Evolutionary conservation across 2,113 vertebrate species (phyloP).

Genomic region (Rhipidura dahli): DNA sequence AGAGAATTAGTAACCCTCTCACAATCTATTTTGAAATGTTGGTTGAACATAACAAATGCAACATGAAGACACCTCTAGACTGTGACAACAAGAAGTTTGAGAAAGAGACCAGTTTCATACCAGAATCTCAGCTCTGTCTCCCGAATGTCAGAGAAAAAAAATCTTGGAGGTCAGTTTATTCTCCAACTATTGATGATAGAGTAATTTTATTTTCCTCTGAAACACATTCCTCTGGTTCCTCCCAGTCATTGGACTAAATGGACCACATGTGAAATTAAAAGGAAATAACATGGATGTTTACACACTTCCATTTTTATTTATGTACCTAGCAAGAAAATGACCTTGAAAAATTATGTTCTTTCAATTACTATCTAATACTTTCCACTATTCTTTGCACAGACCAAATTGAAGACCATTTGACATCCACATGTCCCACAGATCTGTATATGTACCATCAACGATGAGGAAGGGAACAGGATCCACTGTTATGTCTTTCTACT

Average conservation of each 20-base stretch:
- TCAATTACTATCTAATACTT: neutral
- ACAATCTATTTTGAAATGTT: neutral
- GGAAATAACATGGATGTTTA: neutral
- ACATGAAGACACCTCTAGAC: neutral
- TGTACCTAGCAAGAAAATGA: neutral
- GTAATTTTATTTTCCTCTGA: neutral
- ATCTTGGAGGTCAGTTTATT: neutral
- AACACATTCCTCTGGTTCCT: neutral
- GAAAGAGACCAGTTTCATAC: neutral
- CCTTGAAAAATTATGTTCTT: neutral
- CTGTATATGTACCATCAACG: neutral
- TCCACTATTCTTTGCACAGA: neutral
- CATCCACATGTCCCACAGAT: neutral
- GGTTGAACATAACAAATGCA: neutral
- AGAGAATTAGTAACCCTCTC: neutral
- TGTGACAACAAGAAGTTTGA: neutral
- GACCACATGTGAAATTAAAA: neutral
- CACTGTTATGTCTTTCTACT: neutral
- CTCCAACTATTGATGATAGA: neutral
- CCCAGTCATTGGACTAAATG: neutral
- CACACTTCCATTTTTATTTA: neutral
- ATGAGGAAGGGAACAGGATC: neutral
- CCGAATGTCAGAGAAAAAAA: neutral
- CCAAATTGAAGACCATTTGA: neutral
- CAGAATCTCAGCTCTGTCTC: neutral